Conservation (phyloP, 2,888 invertebrate genomes). For the Parnassius glacialis region DNA sequence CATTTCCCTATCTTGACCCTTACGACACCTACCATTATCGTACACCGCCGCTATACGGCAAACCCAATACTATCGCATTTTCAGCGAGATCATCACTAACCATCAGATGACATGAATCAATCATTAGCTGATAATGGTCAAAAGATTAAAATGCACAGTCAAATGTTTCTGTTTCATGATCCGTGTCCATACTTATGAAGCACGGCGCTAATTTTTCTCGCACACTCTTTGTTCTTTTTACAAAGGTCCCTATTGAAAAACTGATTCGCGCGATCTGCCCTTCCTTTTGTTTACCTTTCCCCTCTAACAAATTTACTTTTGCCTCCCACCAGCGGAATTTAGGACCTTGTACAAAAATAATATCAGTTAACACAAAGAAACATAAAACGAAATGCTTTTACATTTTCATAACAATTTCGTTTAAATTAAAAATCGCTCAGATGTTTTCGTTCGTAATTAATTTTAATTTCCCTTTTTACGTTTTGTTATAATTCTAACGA, state of each 20-base stretch:
- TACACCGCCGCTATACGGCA: no score
- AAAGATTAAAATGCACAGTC: background rate
- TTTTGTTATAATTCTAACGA: no score
- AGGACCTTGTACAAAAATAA: background rate
- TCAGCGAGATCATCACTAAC: background rate
- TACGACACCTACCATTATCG: no score
- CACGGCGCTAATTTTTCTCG: slow-evolving; percentile 37
- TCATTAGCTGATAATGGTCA: background rate
- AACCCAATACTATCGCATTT: no score
- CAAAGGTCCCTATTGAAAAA: slow-evolving; percentile 41
- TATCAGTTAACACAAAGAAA: background rate
- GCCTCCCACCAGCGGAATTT: slow-evolving; percentile 1
- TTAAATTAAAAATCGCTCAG: background rate
- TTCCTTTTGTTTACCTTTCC: slow-evolving; percentile 26
- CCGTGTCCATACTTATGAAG: slow-evolving; percentile 30
- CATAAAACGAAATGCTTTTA: background rate
- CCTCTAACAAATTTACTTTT: background rate
- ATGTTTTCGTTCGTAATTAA: background rate
- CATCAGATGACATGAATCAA: background rate
- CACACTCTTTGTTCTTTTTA: slow-evolving; percentile 39
- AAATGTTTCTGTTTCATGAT: slow-evolving; percentile 13
- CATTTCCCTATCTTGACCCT: no score
- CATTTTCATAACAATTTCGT: background rate
- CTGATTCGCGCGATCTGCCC: slow-evolving; percentile 41
- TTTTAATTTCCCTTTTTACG: background rate